Conservation (phyloP, 1,140 invertebrate species). For the Drosophila kikkawai region DNA sequence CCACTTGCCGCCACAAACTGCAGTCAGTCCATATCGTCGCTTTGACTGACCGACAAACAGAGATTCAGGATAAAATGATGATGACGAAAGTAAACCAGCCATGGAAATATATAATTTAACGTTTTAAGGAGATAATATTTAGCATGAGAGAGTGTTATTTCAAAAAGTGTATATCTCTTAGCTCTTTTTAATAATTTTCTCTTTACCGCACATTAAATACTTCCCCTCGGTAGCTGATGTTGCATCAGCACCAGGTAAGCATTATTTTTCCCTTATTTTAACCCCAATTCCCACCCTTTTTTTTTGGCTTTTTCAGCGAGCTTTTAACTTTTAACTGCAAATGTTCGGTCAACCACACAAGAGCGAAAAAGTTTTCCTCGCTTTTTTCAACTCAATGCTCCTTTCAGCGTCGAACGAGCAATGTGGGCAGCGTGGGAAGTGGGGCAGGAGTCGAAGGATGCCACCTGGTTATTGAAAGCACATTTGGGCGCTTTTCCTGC, state of each 20-base stretch:
- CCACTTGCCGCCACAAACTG: constrained; percentile 69
- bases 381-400: constrained; percentile 33
- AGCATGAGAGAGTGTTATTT: background rate
- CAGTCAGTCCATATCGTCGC: background rate
- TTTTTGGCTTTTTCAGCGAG: constrained; percentile 13
- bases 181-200: background rate
- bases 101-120: background rate
- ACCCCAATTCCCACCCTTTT: constrained; percentile 21
- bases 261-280: constrained; percentile 28
- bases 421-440: constrained; percentile 1
- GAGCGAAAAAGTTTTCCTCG: constrained; percentile 38
- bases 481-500: constrained; percentile 52
- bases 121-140: background rate
- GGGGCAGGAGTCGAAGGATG: constrained; percentile 34
- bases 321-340: constrained; percentile 60
- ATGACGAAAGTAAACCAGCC: background rate
- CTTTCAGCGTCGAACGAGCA: constrained; percentile 13
- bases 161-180: background rate
- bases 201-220: background rate
- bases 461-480: constrained; percentile 61
- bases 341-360: constrained; percentile 58
- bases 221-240: constrained; percentile 56
- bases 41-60: constrained; percentile 27
- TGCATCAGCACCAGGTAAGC: constrained; percentile 25
- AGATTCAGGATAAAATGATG: background rate